These are phyloP conservation scores for Paracanthobrama guichenoti DNA, from an alignment of 2,113 vertebrate species.

Conservation along the genomic window DNA sequence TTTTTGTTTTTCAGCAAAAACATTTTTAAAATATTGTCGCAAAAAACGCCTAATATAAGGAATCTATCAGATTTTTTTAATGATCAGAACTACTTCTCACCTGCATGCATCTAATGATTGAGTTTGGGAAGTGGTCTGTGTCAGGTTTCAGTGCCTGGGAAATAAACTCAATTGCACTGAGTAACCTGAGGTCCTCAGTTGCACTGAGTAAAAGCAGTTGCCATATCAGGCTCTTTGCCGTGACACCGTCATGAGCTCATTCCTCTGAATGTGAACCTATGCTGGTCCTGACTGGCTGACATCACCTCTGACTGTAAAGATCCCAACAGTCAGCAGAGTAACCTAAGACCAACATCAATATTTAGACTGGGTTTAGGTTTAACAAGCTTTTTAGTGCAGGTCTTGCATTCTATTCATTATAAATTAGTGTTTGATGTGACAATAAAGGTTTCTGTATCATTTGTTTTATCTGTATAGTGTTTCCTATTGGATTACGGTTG, in stretches of 20 bases:
- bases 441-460: background rate
- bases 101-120: conserved; percentile 14
- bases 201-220: conserved; percentile 18
- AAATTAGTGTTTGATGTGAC: background rate
- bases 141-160: conserved; percentile 4
- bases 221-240: conserved; percentile 10
- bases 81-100: background rate
- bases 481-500: background rate
- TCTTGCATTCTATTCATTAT: background rate
- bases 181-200: conserved; percentile 24
- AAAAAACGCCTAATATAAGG: no score
- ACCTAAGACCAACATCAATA: background rate
- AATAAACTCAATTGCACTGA: conserved; percentile 22
- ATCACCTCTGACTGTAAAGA: conserved; percentile 11
- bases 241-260: conserved; percentile 46
- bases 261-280: conserved; percentile 8
- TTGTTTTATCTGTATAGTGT: background rate
- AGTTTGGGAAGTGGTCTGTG: background rate
- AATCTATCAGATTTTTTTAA: background rate
- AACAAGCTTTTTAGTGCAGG: background rate
- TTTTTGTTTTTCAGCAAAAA: background rate
- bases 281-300: conserved; percentile 15
- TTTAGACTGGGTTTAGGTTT: background rate
- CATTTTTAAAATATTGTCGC: no score
- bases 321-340: conserved; percentile 16